Percentiles rank a stretch among this genome's conserved stretches.
Conservation (phyloP, 1,140 invertebrate genomes). For the Drosophila neocordata region DNA sequence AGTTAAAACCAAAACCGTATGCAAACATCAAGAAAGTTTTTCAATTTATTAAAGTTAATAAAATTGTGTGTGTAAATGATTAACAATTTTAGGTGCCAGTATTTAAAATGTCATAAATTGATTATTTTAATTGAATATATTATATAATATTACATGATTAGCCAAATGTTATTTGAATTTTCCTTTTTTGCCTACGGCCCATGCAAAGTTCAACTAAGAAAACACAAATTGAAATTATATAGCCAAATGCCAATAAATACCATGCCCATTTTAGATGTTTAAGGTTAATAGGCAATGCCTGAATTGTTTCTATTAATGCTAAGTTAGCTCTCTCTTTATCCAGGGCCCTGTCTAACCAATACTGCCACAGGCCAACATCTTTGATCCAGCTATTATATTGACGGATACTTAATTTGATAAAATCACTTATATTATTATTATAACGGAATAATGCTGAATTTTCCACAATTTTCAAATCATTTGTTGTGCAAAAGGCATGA, state of each 20-base stretch:
- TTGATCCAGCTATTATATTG: neutral
- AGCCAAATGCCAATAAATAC: slow-evolving; percentile 1
- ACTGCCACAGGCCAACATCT: neutral
- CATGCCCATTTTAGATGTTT: neutral
- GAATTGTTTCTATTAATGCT: neutral
- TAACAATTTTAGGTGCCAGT: neutral
- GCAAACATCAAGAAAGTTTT: neutral
- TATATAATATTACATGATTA: neutral
- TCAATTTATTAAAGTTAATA: neutral
- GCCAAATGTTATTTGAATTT: neutral
- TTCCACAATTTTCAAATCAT: neutral
- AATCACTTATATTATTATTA: neutral
- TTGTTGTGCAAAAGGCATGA: neutral
- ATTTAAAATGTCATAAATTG: neutral
- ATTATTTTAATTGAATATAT: neutral
- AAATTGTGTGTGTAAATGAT: neutral
- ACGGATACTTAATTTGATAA: neutral
- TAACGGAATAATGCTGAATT: neutral
- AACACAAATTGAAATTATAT: neutral
- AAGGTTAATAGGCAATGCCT: neutral
- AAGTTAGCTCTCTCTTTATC: neutral
- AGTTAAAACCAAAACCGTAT: neutral
- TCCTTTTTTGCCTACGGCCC: neutral
- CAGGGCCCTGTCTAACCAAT: neutral
- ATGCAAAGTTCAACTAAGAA: neutral